Conservation (phyloP, 2,797 vertebrate genomes). For the Pangasius larnaudii region DNA sequence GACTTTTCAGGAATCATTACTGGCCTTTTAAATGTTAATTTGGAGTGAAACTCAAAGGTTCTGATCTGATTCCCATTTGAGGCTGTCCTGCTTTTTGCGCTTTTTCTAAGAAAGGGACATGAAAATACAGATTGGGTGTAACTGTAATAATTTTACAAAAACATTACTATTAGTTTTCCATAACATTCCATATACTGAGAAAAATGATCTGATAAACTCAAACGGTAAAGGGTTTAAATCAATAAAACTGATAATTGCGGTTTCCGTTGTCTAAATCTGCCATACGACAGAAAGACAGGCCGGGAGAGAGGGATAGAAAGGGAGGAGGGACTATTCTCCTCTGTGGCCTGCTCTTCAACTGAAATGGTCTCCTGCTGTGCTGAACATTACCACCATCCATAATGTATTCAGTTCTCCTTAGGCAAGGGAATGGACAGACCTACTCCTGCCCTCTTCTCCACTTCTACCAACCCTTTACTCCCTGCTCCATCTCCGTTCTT, state of each 20-base stretch:
- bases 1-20: not conserved
- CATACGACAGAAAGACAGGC: not conserved
- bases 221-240: not conserved
- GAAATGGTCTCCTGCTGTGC: slow-evolving; percentile 31
- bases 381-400: slow-evolving; percentile 11
- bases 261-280: not conserved
- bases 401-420: slow-evolving; percentile 24
- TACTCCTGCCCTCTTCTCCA: not conserved
- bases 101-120: not conserved
- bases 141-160: not conserved
- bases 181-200: not conserved
- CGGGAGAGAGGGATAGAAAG: slow-evolving; percentile 6
- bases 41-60: not conserved
- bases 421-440: not conserved
- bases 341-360: not conserved
- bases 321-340: not conserved
- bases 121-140: not conserved
- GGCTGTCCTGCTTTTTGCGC: not conserved
- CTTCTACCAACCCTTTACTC: not conserved
- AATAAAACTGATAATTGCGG: not conserved
- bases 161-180: not conserved
- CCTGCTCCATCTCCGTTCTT: not conserved
- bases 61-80: not conserved
- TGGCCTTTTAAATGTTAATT: not conserved
- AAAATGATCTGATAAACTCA: not conserved